phyloP scores from a whole-genome alignment of 2,888 invertebrate species.

The Scelioninae gen. 2 region DNA sequence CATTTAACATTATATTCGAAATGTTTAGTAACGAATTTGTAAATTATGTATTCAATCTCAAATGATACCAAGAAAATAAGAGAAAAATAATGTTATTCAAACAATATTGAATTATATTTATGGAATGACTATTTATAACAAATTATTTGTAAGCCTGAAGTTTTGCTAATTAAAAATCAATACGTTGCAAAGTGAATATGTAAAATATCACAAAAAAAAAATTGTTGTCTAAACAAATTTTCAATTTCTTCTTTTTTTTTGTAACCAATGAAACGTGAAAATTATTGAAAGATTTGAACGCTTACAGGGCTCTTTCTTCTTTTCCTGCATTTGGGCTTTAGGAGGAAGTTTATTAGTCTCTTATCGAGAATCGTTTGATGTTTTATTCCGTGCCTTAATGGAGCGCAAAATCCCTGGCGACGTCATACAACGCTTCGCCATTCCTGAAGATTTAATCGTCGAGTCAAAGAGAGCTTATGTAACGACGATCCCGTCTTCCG shows the following conservation, averaged over 20 bases:
- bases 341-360: conserved; percentile 87
- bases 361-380: conserved; percentile 86
- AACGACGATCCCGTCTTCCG: conserved; percentile 86
- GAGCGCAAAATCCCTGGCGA: conserved; percentile 87
- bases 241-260: background rate
- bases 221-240: no score
- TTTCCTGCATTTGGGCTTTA: conserved; percentile 93
- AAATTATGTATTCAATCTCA: no score
- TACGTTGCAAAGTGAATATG: no score
- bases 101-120: no score
- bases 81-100: no score
- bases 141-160: no score
- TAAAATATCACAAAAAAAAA: no score
- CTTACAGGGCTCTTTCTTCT: conserved; percentile 90
- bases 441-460: conserved; percentile 67
- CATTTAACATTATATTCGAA: no score
- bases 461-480: conserved; percentile 82
- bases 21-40: no score
- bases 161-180: no score
- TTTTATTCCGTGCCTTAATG: conserved; percentile 83
- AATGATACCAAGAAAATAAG: no score
- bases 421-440: conserved; percentile 75
- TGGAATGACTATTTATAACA: no score
- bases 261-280: background rate
- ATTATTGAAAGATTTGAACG: background rate